Evolutionary conservation across 2,888 invertebrate genomes (phyloP).

Genomic region (Falcaria lacertinaria): DNA sequence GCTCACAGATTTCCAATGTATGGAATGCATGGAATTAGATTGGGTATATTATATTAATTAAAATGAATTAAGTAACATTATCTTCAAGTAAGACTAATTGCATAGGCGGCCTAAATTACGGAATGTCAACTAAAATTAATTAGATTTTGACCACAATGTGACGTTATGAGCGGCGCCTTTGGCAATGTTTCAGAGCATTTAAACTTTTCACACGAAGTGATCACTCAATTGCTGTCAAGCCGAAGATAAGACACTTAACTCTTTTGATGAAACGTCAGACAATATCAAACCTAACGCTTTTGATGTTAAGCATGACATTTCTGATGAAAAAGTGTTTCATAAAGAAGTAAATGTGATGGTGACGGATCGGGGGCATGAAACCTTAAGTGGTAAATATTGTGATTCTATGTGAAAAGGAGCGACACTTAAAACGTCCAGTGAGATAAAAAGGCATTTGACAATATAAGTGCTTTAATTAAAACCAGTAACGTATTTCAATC

Average conservation of each 20-base stretch:
- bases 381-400: conserved; percentile 36
- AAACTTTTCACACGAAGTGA: conserved; percentile 33
- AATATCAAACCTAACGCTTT: conserved; percentile 17
- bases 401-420: conserved; percentile 31
- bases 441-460: conserved; percentile 34
- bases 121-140: conserved; percentile 29
- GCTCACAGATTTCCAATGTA: too few relatives aligned
- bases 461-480: conserved; percentile 8
- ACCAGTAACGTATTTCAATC: neutral
- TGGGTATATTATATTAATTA: too few relatives aligned
- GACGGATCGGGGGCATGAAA: conserved; percentile 36
- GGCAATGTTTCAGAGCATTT: conserved; percentile 13
- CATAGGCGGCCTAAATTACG: conserved; percentile 1
- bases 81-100: too few relatives aligned
- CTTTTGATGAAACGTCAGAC: conserved; percentile 10
- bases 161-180: conserved; percentile 23
- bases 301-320: conserved; percentile 16
- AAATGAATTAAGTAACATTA: too few relatives aligned
- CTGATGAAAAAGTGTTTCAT: conserved; percentile 11
- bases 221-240: conserved; percentile 47
- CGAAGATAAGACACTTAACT: conserved; percentile 45
- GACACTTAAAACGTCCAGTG: conserved; percentile 36
- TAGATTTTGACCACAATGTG: conserved; percentile 27
- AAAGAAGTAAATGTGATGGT: conserved; percentile 21
- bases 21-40: too few relatives aligned